Base-by-base conservation (phyloP, 2,113 vertebrate species). In the Malurus melanocephalus region DNA sequence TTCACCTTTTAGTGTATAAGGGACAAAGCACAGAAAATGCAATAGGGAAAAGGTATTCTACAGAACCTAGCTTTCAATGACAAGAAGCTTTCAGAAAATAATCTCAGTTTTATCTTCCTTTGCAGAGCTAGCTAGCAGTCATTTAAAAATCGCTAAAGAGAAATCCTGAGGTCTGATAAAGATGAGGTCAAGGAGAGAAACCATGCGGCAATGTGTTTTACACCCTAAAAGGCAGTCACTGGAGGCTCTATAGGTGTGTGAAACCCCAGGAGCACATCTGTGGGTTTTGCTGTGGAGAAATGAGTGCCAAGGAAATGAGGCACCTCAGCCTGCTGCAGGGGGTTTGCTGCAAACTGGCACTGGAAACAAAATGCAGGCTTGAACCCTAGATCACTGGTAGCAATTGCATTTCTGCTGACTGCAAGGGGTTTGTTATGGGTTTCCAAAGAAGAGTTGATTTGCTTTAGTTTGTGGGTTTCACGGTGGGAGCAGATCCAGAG, bases 351-450 rank as follows among this genome's bases (percentile, higher is more conserved):
- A 18, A 55, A 26, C 15, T 80, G 26, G 17, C 3, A 1, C 24
- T 45, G 23, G 11, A 69, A 76, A 28, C 4, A 80, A 75, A 80
- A 16, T 6, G 2, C 33, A 55, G 22, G 16, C 32, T 66, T 66
- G 64, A 73, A 13, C 17, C n/a, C 3, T 17, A 28, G 35, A 28
- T 46, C 4, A 6, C 13, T 28, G 13, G 23, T 32, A 20, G 27
- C 10, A 33, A 0, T 10, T 66, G 35, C 20, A 46, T 83, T 88
- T 73, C 56, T 76, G 30, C 30, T 80, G 38, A 20, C 24, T 88
- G 42, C 13, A n/a, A 49, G 23, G 12, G 7, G 0, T 57, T 73
- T 85, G 28, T 35, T 0, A 0, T 32, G 24, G 4, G 11, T 57
- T 79, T 69, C 71, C 26, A 16, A 6, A 27, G 43, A 51, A 16